Base-by-base conservation (phyloP, 2,888 invertebrate genomes). In the Epirrhoe tristata region DNA sequence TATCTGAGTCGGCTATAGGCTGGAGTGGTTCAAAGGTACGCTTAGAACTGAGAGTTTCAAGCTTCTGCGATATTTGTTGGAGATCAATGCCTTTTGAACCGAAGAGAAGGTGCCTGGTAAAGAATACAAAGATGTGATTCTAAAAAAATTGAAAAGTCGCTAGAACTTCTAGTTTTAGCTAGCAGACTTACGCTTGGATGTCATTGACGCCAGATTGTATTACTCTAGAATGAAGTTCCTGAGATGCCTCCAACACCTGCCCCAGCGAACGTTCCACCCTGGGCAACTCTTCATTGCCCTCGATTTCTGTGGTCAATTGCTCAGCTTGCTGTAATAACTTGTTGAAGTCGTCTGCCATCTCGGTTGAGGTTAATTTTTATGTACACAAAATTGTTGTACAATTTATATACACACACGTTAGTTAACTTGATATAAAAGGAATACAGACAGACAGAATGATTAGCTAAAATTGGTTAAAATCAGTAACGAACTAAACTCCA, bases 31-130 rank as follows among this genome's bases (percentile, higher is more conserved):
- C 97, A 79, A 97, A 97, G n/a, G 97, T 97, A 62, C 96, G 95
- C 69, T 97, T 96, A 6, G 98, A 96, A 84, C 97, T 98, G 1
- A 99, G 94, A 0, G 97, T 96, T 87, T 98, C 98, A 34, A 99
- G 92, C 81, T 98, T 98, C 80, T 98, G 97, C 5, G 98, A 96
- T 74, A 99, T 96, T 90, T 97, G 97, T n/a, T 98, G 98, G 57
- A 99, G 92, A 91, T 99, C 99, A 75, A 98, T 96, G 5, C 99
- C 99, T 90, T 97, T 97, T 0, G 98, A 97, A 0, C 98, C 98
- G 75, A 99, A 94, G 63, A 99, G 89, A 51, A 98, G 95, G 77
- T 98, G 98, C 0, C 98, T 98, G 85, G 10, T 90, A 82, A 54
- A 58, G 67, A 34, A 55, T 51, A 63, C 53, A 64, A 54, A 4